Evolutionary conservation across 1,140 invertebrate species (phyloP), one percentile per base, ranked within the genome.

Genomic region (Macrostomum lignano): DNA sequence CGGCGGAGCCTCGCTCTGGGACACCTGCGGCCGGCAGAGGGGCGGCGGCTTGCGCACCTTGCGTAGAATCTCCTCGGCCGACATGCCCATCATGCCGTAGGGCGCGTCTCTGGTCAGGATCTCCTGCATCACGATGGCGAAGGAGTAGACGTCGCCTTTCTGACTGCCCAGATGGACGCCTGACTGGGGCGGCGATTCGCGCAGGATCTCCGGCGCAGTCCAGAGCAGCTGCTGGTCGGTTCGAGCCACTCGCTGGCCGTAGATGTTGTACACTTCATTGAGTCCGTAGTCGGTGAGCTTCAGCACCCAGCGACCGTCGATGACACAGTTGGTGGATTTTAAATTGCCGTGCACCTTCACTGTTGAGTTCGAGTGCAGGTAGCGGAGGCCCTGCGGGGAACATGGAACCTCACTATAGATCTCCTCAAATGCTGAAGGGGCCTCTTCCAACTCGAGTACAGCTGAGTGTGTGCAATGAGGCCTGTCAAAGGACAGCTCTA

Each of bases 251-350:
- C 6, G 11, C 7, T 5, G 74, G 31, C 7, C 37, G 38, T 17
- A 25, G 30, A 23, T 28, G 20, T 7, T 17, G 29, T 5, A 37
- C 22, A 35, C 20, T 19, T 21, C 10, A 15, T 22, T 4, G 19
- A 22, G 11, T 0, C 23, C 15, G 30, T 7, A 25, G n/a, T 33
- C 79, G 0, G 75, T 66, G 5, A 88, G 58, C 47, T 86, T 82
- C 11, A 86, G 67, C 26, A 84, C 76, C 79, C 79, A 88, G 4
- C 79, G 65, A 3, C 75, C 77, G 52, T 86, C 79, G n/a, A 91
- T 73, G 10, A 88, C 58, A 49, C 81, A 91, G 50, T 86, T 88
- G 10, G 73, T 74, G 1, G 77, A 70, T 40, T 74, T 74, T 21
- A 91, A 60, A 37, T 74, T 71, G 0, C 81, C 81, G 49, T 91